Percentiles rank a stretch among this genome's conserved stretches.
These are phyloP conservation scores for Zosterops lateralis DNA, from an alignment of 2,113 vertebrate genomes.

Conservation along the genomic window DNA sequence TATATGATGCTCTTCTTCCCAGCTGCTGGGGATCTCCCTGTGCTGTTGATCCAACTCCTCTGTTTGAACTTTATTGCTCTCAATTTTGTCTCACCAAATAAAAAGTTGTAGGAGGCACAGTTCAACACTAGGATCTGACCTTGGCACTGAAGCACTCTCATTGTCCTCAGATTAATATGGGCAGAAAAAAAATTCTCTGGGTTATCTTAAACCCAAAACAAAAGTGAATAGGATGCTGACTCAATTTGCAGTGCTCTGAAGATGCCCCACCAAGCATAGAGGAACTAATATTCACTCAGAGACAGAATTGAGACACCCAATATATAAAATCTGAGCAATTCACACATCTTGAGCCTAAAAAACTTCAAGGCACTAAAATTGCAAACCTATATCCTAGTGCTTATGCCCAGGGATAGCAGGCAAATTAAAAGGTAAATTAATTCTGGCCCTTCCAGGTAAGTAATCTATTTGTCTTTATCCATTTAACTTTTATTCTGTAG, in stretches of 20 bases:
- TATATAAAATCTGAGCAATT: background rate
- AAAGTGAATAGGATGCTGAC: background rate
- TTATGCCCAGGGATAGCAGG: background rate
- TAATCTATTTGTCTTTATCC: constrained; percentile 1
- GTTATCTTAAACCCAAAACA: background rate
- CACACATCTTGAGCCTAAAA: background rate
- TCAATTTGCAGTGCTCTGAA: background rate
- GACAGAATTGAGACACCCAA: background rate
- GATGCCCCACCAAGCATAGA: background rate
- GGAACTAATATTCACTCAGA: background rate
- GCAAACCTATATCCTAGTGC: background rate
- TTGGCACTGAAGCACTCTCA: background rate
- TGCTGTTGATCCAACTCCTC: background rate
- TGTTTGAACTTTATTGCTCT: background rate
- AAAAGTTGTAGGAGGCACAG: background rate
- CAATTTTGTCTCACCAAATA: background rate
- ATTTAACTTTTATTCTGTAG: background rate
- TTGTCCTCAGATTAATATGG: background rate
- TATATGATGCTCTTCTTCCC: background rate
- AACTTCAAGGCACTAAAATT: background rate
- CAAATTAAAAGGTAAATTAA: constrained; percentile 18
- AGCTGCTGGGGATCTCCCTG: background rate
- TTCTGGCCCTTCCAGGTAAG: background rate
- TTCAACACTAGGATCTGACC: background rate
- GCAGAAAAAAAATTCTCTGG: background rate